Conservation (phyloP, 2,113 vertebrate species). For the Anhinga rufa region DNA sequence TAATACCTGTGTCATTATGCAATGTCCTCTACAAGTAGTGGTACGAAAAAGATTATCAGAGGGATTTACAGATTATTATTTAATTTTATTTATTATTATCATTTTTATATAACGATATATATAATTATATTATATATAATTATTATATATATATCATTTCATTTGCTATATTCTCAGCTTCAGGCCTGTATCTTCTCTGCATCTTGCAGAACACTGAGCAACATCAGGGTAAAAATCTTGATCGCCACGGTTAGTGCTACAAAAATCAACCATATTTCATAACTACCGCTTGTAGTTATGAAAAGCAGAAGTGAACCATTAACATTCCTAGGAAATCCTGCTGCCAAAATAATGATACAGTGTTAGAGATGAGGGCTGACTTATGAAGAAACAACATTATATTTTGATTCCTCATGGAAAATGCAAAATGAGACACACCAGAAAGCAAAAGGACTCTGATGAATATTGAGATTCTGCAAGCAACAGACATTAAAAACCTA, state of each 20-base stretch:
- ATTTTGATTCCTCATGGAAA: neutral
- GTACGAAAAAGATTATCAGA: neutral
- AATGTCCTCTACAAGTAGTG: neutral
- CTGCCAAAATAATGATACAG: neutral
- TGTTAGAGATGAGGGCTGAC: neutral
- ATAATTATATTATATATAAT: no score
- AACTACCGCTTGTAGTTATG: neutral
- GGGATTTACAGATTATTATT: neutral
- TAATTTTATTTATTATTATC: no score
- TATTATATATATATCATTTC: no score
- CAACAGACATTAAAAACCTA: neutral
- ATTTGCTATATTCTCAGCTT: neutral
- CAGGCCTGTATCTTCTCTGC: neutral
- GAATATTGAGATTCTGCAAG: neutral
- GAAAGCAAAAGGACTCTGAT: neutral
- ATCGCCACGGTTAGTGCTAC: fast-evolving
- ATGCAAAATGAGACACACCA: neutral
- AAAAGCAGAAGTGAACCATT: neutral
- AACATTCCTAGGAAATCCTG: neutral
- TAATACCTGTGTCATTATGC: neutral
- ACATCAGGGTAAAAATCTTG: neutral
- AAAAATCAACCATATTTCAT: neutral
- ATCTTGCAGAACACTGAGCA: neutral
- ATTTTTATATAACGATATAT: no score
- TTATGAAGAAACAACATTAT: neutral